Evolutionary conservation across 2,797 vertebrate species (phyloP).

Genomic region (Knipowitschia caucasica): DNA sequence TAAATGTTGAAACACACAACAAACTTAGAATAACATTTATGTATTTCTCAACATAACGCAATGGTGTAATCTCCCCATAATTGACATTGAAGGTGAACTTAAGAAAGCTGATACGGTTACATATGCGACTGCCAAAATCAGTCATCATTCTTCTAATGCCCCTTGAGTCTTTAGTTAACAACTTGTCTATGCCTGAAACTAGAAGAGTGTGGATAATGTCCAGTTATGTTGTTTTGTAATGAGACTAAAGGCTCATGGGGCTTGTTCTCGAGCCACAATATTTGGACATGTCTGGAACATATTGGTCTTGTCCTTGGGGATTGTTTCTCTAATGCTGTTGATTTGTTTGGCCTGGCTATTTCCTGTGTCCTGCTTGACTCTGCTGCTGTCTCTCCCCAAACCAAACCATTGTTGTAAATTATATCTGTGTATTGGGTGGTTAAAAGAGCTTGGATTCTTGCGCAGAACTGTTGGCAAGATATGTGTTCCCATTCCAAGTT

Average conservation of each 20-base stretch:
- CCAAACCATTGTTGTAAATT: slow-evolving; percentile 31
- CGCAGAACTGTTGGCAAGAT: slow-evolving; percentile 14
- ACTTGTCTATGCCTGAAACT: slow-evolving; percentile 4
- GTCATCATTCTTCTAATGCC: slow-evolving; percentile 9
- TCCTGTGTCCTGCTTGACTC: slow-evolving; percentile 48
- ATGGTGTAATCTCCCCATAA: slow-evolving; percentile 7
- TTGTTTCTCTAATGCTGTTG: slow-evolving; percentile 44
- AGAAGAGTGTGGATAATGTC: slow-evolving; percentile 36
- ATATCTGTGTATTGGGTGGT: slow-evolving; percentile 19
- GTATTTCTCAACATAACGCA: not conserved
- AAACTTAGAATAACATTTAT: not conserved
- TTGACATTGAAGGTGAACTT: slow-evolving; percentile 26
- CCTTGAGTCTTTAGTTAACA: slow-evolving; percentile 15
- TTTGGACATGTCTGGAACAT: slow-evolving; percentile 50
- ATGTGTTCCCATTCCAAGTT: not conserved
- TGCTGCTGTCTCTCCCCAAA: slow-evolving; percentile 29
- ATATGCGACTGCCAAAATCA: slow-evolving; percentile 10
- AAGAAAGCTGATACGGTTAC: slow-evolving; percentile 25
- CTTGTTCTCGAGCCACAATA: slow-evolving; percentile 46
- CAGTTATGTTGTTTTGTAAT: slow-evolving; percentile 45
- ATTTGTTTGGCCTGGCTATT: slow-evolving; percentile 51
- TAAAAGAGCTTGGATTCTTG: slow-evolving; percentile 13
- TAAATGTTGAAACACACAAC: no score
- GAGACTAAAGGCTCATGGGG: slow-evolving; percentile 50
- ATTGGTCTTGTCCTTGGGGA: slow-evolving; percentile 39